These are phyloP conservation scores for Spodoptera picta DNA, from an alignment of 2,888 invertebrate species.

Conservation along the genomic window DNA sequence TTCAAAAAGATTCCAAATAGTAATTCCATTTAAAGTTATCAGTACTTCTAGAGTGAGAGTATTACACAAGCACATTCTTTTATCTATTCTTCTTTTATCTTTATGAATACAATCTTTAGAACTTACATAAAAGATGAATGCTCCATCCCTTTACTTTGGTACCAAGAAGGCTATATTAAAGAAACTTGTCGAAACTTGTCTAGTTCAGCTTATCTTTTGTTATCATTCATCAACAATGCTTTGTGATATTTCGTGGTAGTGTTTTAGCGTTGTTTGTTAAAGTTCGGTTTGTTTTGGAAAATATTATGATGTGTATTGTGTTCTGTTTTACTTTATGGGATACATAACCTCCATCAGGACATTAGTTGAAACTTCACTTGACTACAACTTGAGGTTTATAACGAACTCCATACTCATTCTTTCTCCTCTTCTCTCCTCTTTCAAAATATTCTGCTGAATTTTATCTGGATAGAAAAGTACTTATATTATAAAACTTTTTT, in stretches of 20 bases:
- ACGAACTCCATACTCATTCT: too few species aligned
- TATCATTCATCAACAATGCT: constrained; percentile 31
- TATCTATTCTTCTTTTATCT: constrained; percentile 23
- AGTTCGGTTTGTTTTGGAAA: too few species aligned
- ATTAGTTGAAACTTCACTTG: neutral
- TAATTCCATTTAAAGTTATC: constrained; percentile 2
- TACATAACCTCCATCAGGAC: too few species aligned
- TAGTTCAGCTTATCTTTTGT: constrained; percentile 43
- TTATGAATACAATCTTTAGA: constrained; percentile 27
- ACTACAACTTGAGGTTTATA: too few species aligned
- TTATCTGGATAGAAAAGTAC: too few species aligned
- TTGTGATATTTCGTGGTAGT: constrained; percentile 10
- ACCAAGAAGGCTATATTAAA: constrained; percentile 40
- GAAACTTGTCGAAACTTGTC: constrained; percentile 34
- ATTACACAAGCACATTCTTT: constrained; percentile 19
- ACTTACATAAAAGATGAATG: constrained; percentile 39
- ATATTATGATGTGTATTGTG: too few species aligned
- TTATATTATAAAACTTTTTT: too few species aligned
- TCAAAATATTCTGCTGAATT: too few species aligned
- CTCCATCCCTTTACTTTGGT: constrained; percentile 37
- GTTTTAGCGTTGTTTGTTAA: too few species aligned
- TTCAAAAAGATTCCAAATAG: neutral
- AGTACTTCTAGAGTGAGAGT: neutral
- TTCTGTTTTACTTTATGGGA: too few species aligned
- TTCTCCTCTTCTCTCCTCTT: too few species aligned